These are phyloP conservation scores for Plestiodon gilberti DNA, from an alignment of 2,113 vertebrate species.

Conservation along the genomic window DNA sequence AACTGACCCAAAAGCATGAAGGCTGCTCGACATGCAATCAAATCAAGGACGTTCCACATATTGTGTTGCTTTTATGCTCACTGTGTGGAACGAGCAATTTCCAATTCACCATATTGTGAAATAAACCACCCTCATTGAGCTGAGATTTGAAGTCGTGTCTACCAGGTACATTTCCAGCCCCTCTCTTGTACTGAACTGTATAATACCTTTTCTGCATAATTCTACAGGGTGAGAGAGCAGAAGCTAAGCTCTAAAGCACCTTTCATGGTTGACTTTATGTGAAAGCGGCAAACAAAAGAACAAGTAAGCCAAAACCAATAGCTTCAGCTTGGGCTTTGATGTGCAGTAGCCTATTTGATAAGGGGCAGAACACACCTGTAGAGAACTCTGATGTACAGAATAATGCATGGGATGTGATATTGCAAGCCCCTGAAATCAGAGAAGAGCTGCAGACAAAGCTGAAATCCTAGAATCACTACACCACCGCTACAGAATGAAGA, in stretches of 20 bases:
- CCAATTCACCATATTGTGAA: too few relatives aligned
- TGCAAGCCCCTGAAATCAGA: slow-evolving; percentile 26
- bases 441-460: background rate
- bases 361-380: background rate
- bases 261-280: slow-evolving; percentile 9
- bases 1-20: background rate
- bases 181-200: background rate
- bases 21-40: background rate
- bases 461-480: slow-evolving; percentile 20
- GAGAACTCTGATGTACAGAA: background rate
- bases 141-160: background rate
- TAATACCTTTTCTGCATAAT: background rate
- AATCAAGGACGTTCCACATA: background rate
- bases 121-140: background rate
- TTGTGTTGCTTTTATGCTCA: background rate
- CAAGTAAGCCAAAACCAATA: background rate
- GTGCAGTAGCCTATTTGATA: background rate
- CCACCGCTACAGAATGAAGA: background rate
- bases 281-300: slow-evolving; percentile 3
- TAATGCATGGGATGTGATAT: slow-evolving; percentile 9
- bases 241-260: background rate
- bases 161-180: background rate
- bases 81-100: background rate
- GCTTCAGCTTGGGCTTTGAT: background rate
- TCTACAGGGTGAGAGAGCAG: background rate